Evolutionary conservation across 2,888 invertebrate genomes (phyloP).

Genomic region (Platerodrilus igneus): DNA sequence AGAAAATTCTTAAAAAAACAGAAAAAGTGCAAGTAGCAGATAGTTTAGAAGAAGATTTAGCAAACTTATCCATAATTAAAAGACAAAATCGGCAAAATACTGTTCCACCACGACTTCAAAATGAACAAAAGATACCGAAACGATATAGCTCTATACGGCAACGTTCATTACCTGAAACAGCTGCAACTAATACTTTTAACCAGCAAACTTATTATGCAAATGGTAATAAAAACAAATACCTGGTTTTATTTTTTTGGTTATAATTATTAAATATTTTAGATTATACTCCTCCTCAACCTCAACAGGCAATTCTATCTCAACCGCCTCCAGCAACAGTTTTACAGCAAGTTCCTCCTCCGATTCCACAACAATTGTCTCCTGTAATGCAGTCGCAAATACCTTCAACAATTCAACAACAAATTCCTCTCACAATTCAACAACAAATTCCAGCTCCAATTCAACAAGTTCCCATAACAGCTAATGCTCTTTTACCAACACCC

Average conservation of each 20-base stretch:
- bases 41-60: slow-evolving; percentile 40
- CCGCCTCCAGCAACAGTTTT: slow-evolving; percentile 20
- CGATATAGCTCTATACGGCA: slow-evolving; percentile 55
- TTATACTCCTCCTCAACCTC: slow-evolving; percentile 32
- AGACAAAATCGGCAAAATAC: slow-evolving; percentile 39
- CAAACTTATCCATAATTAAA: slow-evolving; percentile 29
- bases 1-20: slow-evolving; percentile 35
- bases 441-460: too few species aligned
- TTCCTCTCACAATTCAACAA: slow-evolving; percentile 26
- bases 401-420: slow-evolving; percentile 28
- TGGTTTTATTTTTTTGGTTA: neutral
- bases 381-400: slow-evolving; percentile 18
- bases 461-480: slow-evolving; percentile 38
- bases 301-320: slow-evolving; percentile 20
- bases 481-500: slow-evolving; percentile 35
- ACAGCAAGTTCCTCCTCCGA: slow-evolving; percentile 18
- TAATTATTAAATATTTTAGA: slow-evolving; percentile 30
- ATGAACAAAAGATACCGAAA: slow-evolving; percentile 51
- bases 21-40: slow-evolving; percentile 23
- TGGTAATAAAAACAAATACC: too few species aligned
- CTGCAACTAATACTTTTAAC: slow-evolving; percentile 38
- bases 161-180: slow-evolving; percentile 55
- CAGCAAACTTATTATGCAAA: slow-evolving; percentile 41
- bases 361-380: slow-evolving; percentile 13
- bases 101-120: slow-evolving; percentile 44